Conservation (phyloP, 2,888 invertebrate genomes). For the Scrobipalpa atriplicella region DNA sequence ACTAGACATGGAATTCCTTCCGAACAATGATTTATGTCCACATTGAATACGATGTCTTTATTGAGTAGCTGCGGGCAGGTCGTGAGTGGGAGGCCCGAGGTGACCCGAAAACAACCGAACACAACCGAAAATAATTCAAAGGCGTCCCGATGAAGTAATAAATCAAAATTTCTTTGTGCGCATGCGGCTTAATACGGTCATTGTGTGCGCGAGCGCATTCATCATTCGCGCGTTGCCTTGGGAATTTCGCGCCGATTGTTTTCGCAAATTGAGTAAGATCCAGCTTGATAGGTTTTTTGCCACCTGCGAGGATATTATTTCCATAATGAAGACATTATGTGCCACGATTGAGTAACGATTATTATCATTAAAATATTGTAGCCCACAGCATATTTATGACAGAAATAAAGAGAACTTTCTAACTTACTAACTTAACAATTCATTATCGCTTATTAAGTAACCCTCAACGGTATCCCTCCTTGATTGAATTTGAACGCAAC, state of each 20-base stretch:
- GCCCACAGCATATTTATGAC: neutral
- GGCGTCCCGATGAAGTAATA: slow-evolving; percentile 71
- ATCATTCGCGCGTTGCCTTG: slow-evolving; percentile 45
- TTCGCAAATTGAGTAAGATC: slow-evolving; percentile 31
- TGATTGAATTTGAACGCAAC: slow-evolving; percentile 13
- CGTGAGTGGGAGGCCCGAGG: slow-evolving; percentile 77
- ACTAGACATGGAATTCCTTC: slow-evolving; percentile 55
- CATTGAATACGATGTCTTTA: slow-evolving; percentile 75
- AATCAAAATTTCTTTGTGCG: slow-evolving; percentile 72
- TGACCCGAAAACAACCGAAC: slow-evolving; percentile 69
- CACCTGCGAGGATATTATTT: slow-evolving; percentile 5
- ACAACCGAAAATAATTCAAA: slow-evolving; percentile 52
- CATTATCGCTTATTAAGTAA: neutral
- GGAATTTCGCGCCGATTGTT: slow-evolving; percentile 39
- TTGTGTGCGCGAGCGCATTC: slow-evolving; percentile 58
- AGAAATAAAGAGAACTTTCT: neutral
- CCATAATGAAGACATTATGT: slow-evolving; percentile 14
- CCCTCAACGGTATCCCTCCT: neutral
- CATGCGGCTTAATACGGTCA: slow-evolving; percentile 62
- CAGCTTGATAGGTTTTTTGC: slow-evolving; percentile 19
- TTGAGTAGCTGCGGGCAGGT: slow-evolving; percentile 70
- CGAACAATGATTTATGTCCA: slow-evolving; percentile 66
- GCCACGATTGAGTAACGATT: neutral
- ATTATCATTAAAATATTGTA: too few relatives aligned
- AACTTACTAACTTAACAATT: slow-evolving; percentile 13